Conservation (phyloP, 2,113 vertebrate species). For the Tupaia tana region DNA sequence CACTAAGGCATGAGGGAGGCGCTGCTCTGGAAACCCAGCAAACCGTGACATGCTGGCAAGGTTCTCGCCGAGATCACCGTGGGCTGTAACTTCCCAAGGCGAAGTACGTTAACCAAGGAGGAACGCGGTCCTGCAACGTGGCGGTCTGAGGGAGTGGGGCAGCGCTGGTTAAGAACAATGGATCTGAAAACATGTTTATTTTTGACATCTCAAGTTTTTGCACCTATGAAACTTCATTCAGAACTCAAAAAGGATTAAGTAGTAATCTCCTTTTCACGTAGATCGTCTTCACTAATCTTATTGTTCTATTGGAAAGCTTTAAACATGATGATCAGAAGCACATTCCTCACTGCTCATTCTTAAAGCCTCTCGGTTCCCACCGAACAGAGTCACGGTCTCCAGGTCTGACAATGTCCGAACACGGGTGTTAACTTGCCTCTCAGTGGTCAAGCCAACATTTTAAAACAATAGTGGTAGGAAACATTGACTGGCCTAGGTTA, state of each 20-base stretch:
- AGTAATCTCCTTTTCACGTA: slow-evolving; percentile 22
- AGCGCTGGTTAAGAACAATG: background rate
- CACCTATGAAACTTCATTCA: background rate
- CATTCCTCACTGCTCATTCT: slow-evolving; percentile 33
- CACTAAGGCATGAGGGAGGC: background rate
- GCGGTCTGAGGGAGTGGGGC: background rate
- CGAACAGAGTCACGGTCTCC: background rate
- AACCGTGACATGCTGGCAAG: background rate
- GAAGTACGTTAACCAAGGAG: background rate
- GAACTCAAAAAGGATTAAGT: background rate
- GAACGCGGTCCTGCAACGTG: background rate
- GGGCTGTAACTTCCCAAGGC: background rate
- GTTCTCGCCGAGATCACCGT: background rate
- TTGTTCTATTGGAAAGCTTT: background rate
- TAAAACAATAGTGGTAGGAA: background rate
- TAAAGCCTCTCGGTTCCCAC: slow-evolving; percentile 28
- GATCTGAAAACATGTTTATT: background rate
- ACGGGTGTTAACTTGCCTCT: background rate
- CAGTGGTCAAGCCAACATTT: background rate
- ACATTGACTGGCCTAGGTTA: background rate
- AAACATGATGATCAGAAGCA: background rate
- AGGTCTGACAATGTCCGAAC: background rate
- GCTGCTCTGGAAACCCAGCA: background rate
- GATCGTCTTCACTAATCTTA: background rate
- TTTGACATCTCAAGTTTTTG: background rate